phyloP scores from a whole-genome alignment of 1,140 invertebrate genomes.

The Leptopilina boulardi region DNA sequence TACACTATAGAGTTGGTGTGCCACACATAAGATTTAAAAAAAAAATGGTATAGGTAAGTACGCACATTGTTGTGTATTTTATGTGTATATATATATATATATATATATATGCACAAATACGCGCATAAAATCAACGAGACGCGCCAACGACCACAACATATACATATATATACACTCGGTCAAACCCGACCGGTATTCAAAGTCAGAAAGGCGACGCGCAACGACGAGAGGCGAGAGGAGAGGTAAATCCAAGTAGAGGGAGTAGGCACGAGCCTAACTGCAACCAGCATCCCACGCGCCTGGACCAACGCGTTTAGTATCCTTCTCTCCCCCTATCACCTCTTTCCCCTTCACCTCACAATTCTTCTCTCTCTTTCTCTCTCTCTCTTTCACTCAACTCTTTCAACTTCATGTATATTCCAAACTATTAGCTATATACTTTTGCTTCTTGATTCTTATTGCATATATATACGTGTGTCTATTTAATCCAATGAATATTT shows the following conservation, averaged over 20 bases:
- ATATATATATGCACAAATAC: constrained; percentile 36
- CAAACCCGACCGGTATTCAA: constrained; percentile 72
- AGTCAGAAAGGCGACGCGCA: constrained; percentile 61
- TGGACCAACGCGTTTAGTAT: constrained; percentile 63
- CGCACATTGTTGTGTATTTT: constrained; percentile 47
- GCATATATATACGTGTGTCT: not conserved
- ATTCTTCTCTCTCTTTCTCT: constrained; percentile 46
- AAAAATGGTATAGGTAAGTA: constrained; percentile 32
- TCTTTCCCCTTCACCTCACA: constrained; percentile 38
- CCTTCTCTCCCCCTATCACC: constrained; percentile 46
- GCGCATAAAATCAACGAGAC: constrained; percentile 31
- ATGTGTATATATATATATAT: no score
- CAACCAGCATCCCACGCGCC: constrained; percentile 70
- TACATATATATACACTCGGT: constrained; percentile 59
- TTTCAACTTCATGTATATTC: constrained; percentile 49
- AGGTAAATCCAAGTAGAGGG: constrained; percentile 51
- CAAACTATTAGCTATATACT: constrained; percentile 53
- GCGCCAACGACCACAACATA: constrained; percentile 44
- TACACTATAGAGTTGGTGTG: constrained; percentile 52
- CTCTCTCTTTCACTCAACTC: constrained; percentile 47
- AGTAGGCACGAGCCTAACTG: constrained; percentile 73
- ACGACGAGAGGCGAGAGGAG: constrained; percentile 49
- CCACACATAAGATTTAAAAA: constrained; percentile 52
- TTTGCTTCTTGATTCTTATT: constrained; percentile 45
- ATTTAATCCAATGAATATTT: no score